Evolutionary conservation across 2,113 vertebrate species (phyloP).

Genomic region (Lophotis ruficrista): DNA sequence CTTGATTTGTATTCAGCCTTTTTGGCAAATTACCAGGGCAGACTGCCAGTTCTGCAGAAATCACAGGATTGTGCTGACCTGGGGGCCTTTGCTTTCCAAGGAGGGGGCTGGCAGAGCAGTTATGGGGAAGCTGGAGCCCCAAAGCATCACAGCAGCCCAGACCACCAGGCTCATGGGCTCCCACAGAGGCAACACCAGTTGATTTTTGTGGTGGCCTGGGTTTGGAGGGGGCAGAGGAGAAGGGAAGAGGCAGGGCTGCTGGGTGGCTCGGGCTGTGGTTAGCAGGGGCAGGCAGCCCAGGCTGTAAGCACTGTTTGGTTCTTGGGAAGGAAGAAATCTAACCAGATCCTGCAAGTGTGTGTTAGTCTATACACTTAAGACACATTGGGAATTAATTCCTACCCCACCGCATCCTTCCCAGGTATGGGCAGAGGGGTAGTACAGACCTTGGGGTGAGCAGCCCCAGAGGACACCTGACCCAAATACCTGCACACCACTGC

Average conservation of each 20-base stretch:
- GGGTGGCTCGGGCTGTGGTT: neutral
- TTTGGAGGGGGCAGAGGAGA: neutral
- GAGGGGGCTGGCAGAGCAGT: neutral
- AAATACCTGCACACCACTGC: neutral
- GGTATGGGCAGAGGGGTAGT: neutral
- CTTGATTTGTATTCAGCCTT: neutral
- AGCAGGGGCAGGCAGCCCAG: neutral
- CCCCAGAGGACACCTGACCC: neutral
- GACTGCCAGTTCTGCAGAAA: neutral
- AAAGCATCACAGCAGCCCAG: neutral
- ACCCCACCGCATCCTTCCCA: neutral
- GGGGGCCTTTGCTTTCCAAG: neutral
- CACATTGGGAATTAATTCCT: neutral
- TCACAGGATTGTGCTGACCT: neutral
- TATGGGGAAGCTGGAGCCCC: neutral
- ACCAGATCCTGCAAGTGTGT: neutral
- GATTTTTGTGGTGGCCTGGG: neutral
- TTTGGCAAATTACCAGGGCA: neutral
- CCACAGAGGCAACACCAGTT: neutral
- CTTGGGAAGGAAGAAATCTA: neutral
- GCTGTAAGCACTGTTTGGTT: neutral
- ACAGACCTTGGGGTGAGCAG: neutral
- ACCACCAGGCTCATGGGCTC: neutral
- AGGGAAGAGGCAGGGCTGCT: neutral
- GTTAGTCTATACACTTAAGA: neutral